Evolutionary conservation across 2,888 invertebrate species (phyloP), one percentile per base, ranked within the genome.

Genomic region (Orthonevra nobilis): DNA sequence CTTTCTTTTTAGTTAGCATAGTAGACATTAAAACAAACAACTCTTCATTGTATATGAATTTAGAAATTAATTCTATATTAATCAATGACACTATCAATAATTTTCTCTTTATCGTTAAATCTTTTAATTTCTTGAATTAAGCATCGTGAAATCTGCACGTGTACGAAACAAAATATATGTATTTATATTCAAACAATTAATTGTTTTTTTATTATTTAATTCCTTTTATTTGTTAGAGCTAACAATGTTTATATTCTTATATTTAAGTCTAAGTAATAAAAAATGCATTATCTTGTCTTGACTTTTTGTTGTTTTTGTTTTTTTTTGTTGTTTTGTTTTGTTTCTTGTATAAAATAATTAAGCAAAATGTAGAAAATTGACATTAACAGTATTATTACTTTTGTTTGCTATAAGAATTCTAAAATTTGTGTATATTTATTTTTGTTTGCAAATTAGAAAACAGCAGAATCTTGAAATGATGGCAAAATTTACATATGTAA

Each of bases 231-330:
- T 2, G 9, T 36, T 26, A n/a, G 15, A 42, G 12, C 36, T 42
- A 58, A 64, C 17, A 64, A 17, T 23, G 23, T 48, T 42, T 42
- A 28, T 28, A 0, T 10, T 20, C 17, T 20, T 44, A 9, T 14
- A 26, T 32, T 26, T 7, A 54, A 17, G 12, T 40, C 77, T 79
- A 79, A 79, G 73, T 79, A 68, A 73, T 73, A 61, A 73, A 58
- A 79, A 79, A 79, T 79, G 79, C 79, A 79, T 79, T 79, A 66
- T 79, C 15, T 73, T 56, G 79, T 79, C 79, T 73, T 73, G 73
- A 48, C 54, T 73, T 66, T 73, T 58, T 30, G n/a, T 30, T 26
- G 32, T 32, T 30, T 1, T 32, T 32, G 32, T n/a, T n/a, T n/a
- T n/a, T n/a, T n/a, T n/a, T n/a, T n/a, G n/a, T n/a, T n/a, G n/a